A percentile compares a stretch with the other conserved stretches of the same genome.
Evolutionary conservation across 1,140 invertebrate genomes (phyloP).

Genomic region (Zelostemma sp.): DNA sequence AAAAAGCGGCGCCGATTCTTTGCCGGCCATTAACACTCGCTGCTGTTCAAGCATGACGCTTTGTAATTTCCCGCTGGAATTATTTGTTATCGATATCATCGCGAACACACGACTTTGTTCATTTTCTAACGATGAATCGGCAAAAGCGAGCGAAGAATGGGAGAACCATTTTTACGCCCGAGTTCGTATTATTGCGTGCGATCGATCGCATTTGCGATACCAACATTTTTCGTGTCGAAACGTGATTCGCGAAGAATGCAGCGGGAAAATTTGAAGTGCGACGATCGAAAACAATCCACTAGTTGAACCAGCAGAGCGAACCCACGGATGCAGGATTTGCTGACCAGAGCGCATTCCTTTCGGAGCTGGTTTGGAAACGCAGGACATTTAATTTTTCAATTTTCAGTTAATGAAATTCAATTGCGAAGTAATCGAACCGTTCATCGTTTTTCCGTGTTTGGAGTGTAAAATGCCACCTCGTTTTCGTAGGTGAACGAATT

Average conservation of each 20-base stretch:
- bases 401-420: too few relatives aligned
- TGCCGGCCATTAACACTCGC: constrained; percentile 28
- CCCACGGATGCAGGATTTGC: constrained; percentile 37
- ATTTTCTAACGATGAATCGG: background rate
- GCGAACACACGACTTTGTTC: background rate
- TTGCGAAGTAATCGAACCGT: too few relatives aligned
- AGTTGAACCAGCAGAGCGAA: constrained; percentile 35
- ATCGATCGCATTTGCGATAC: too few relatives aligned
- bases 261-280: too few relatives aligned
- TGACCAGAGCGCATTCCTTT: constrained; percentile 54
- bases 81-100: background rate
- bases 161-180: too few relatives aligned
- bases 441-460: too few relatives aligned
- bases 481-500: too few relatives aligned
- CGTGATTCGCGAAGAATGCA: too few relatives aligned
- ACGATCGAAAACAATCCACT: constrained; percentile 3
- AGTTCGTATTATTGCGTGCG: too few relatives aligned
- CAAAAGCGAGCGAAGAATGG: too few relatives aligned
- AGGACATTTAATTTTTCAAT: background rate
- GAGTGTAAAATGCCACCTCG: too few relatives aligned
- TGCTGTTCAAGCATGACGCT: constrained; percentile 20
- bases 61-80: constrained; percentile 4
- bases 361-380: constrained; percentile 42
- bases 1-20: constrained; percentile 26
- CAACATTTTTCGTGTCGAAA: too few relatives aligned